A percentile compares a stretch with the other conserved stretches of the same genome.
Evolutionary conservation across 2,113 vertebrate species (phyloP).

Genomic region (Thomomys bottae): DNA sequence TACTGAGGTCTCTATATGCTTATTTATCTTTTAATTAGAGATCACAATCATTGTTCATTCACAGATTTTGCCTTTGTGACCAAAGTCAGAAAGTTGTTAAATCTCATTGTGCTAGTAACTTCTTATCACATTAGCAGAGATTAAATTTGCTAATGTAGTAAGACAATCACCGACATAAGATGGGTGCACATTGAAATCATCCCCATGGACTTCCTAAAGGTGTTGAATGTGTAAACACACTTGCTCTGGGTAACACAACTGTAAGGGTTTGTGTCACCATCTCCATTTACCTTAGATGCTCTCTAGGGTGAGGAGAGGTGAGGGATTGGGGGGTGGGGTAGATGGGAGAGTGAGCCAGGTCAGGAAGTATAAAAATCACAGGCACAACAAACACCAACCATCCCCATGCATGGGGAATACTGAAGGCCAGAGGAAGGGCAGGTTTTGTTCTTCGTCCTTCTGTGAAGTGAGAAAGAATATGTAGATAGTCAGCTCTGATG

Average conservation of each 20-base stretch:
- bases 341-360: not conserved
- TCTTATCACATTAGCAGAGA: slow-evolving; percentile 86
- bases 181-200: slow-evolving; percentile 83
- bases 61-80: slow-evolving; percentile 84
- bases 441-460: not conserved
- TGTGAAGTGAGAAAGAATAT: not conserved
- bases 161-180: slow-evolving; percentile 84
- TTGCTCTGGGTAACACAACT: slow-evolving; percentile 70
- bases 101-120: slow-evolving; percentile 87
- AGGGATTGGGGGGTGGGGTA: not conserved
- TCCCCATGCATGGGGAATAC: not conserved
- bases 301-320: slow-evolving; percentile 53
- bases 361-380: not conserved
- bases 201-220: slow-evolving; percentile 82
- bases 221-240: slow-evolving; percentile 80
- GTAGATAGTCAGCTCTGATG: not conserved
- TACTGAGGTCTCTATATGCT: slow-evolving; percentile 71
- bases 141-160: slow-evolving; percentile 86
- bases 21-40: slow-evolving; percentile 78
- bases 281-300: slow-evolving; percentile 49
- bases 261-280: slow-evolving; percentile 56
- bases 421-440: not conserved
- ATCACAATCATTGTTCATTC: slow-evolving; percentile 82
- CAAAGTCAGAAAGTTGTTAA: slow-evolving; percentile 86
- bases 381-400: not conserved